phyloP scores from a whole-genome alignment of 2,888 invertebrate genomes.

The Meta bourneti region DNA sequence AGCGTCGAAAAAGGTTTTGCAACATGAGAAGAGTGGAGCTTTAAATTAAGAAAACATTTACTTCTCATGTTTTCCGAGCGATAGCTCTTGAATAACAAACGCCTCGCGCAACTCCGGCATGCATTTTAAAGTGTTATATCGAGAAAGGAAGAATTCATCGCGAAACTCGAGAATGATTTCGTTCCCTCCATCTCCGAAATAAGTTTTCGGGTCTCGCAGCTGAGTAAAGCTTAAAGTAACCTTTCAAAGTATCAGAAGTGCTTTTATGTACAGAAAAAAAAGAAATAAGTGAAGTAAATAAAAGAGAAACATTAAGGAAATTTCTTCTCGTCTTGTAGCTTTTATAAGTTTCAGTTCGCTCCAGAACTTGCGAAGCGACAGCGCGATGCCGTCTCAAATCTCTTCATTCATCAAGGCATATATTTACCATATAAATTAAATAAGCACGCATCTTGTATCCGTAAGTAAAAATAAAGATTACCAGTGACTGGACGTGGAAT shows the following conservation, averaged over 20 bases:
- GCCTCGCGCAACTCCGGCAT: background rate
- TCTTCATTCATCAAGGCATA: background rate
- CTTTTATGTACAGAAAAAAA: background rate
- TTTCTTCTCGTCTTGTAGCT: background rate
- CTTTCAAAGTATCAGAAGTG: constrained; percentile 5
- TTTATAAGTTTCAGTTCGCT: background rate
- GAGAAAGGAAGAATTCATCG: background rate
- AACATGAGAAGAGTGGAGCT: background rate
- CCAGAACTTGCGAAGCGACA: background rate
- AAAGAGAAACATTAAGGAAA: background rate
- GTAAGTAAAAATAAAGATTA: background rate
- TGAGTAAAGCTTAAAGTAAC: background rate
- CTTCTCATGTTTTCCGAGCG: background rate
- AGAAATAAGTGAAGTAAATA: constrained; percentile 1
- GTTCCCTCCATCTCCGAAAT: background rate
- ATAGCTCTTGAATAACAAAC: background rate
- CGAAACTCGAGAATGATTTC: background rate
- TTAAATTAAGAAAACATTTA: constrained; percentile 1
- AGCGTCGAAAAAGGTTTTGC: background rate
- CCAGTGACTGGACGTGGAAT: too few relatives aligned
- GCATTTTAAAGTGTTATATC: background rate
- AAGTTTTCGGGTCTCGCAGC: background rate
- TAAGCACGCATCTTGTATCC: background rate
- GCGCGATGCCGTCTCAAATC: background rate
- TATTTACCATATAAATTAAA: constrained; percentile 48